Base-by-base conservation (phyloP, 2,888 invertebrate genomes). In the Chloroclysta siterata region DNA sequence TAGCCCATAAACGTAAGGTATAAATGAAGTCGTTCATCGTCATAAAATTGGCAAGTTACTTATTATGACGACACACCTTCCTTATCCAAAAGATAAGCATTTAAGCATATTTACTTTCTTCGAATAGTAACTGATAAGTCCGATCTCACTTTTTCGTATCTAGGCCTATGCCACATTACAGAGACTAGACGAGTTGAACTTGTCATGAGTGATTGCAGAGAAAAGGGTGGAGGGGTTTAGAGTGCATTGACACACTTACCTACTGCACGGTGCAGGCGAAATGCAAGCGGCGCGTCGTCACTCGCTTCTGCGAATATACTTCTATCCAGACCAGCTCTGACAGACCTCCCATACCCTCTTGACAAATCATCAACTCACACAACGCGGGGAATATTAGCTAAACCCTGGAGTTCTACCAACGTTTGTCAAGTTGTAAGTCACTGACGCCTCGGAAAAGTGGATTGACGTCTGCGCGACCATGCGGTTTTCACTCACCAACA, bases 181-280 rank as follows among this genome's bases (percentile, higher is more conserved):
- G 62, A 70, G 73, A 78, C 84, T 85, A 89, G 84, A 84, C 84
- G 73, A 80, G 83, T 79, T 85, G 84, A 88, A 87, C 87, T 88
- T 86, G 87, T 85, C 84, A 88, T 87, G 85, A 89, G 84, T 87
- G 86, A 89, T 88, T 86, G 84, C 85, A 81, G 80, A 84, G 82
- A 84, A 81, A 85, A 83, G 75, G 77, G 79, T 78, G 78, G 87
- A 79, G 89, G 87, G 88, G 89, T 87, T 84, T 81, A 81, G 87
- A 91, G 92, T 91, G 89, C 92, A 90, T 90, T 88, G 92, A 87
- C 92, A 89, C 77, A 93, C 90, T 93, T 93, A 91, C 92, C 91
- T 89, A 92, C 88, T 89, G 87, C 85, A 84, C 80, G 83, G 81
- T 88, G 90, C 88, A 87, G 80, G 87, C 90, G 87, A 90, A 90